Base-by-base conservation (phyloP, 2,888 invertebrate species). In the Pristionchus maxplancki region DNA sequence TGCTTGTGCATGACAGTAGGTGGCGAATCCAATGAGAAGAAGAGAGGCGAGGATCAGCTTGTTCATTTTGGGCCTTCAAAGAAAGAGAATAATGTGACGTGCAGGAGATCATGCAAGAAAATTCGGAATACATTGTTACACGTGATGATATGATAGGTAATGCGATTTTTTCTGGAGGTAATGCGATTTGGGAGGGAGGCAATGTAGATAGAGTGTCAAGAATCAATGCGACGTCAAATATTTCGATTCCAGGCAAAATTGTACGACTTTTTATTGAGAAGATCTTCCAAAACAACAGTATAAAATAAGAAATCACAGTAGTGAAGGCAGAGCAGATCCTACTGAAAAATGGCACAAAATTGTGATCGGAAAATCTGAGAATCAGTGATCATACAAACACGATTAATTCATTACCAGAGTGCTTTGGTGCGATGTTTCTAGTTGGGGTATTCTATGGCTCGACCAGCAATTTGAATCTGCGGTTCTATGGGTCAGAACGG, bases 21-120 rank as follows among this genome's bases (percentile, higher is more conserved):
- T 50, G 15, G 28, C 82, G 31, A 83, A 44, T 9, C 82, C 82
- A 31, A 83, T 20, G 34, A 83, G 82, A 20, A 83, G 53, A 58
- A 83, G 82, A 15, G 82, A 83, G 53, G 53, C 50, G 34, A 83
- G 24, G 31, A 83, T 28, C 1, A 83, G 37, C 82, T 83, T 83
- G n/a, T 83, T 83, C 82, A 83, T 83, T 0, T 8, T 83, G 78
- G 31, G 34, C 11, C 31, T 24, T 50, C n/a, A n/a, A n/a, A n/a
- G n/a, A n/a, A n/a, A n/a, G n/a, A n/a, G n/a, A n/a, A n/a, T n/a
- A n/a, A n/a, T n/a, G n/a, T n/a, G n/a, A n/a, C n/a, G n/a, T n/a
- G n/a, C n/a, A n/a, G n/a, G n/a, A n/a, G n/a, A n/a, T n/a, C n/a
- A n/a, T n/a, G n/a, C n/a, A n/a, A n/a, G n/a, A n/a, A n/a, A n/a